Conservation (phyloP, 2,888 invertebrate species). For the Andrena praecox region DNA sequence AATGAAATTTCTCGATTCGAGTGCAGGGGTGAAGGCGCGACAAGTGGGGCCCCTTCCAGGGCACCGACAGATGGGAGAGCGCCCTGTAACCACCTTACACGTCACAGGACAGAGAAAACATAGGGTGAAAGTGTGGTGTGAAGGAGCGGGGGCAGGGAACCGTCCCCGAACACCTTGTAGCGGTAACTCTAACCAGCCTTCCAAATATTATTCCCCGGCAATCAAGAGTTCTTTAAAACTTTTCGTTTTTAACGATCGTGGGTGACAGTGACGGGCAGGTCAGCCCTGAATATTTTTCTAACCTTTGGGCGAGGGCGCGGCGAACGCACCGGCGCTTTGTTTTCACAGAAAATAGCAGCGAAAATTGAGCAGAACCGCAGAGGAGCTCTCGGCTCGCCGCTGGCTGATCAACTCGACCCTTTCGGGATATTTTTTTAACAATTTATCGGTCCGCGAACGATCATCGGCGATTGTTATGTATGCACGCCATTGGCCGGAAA, state of each 20-base stretch:
- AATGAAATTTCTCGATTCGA: constrained; percentile 62
- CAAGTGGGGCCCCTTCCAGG: constrained; percentile 46
- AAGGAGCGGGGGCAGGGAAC: constrained; percentile 33
- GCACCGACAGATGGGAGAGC: constrained; percentile 56
- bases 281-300: constrained; percentile 69
- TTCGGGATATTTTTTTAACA: constrained; percentile 69
- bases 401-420: constrained; percentile 17
- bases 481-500: constrained; percentile 39
- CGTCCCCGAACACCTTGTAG: constrained; percentile 47
- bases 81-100: constrained; percentile 51
- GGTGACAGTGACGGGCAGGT: constrained; percentile 51
- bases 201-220: constrained; percentile 67
- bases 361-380: constrained; percentile 66
- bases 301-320: constrained; percentile 60
- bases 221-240: constrained; percentile 67
- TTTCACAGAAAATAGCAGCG: constrained; percentile 72
- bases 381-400: constrained; percentile 38
- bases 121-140: constrained; percentile 35
- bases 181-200: constrained; percentile 61
- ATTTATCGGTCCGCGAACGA: constrained; percentile 56
- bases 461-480: constrained; percentile 46
- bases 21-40: constrained; percentile 21
- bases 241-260: constrained; percentile 13
- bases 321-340: constrained; percentile 61
- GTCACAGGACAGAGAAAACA: constrained; percentile 62